These are phyloP conservation scores for Tragelaphus scriptus DNA, from an alignment of 2,113 vertebrate species.

Conservation along the genomic window DNA sequence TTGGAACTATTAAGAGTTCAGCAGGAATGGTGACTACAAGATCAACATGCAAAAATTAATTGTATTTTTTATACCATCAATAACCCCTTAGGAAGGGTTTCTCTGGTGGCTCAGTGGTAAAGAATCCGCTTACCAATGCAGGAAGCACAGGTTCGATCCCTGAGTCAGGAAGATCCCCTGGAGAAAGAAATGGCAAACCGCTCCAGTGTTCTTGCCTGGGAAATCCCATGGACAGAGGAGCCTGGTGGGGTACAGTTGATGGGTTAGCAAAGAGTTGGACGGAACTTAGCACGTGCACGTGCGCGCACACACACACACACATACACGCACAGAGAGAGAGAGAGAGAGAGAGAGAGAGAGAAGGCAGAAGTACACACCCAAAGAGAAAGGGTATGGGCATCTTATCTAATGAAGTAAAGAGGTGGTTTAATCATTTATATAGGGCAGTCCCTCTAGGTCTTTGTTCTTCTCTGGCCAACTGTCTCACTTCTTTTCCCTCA, in stretches of 20 bases:
- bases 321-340: too few species aligned
- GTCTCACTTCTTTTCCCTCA: neutral
- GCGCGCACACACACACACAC: fast-evolving
- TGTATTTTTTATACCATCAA: neutral
- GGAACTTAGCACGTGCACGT: fast-evolving
- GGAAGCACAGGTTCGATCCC: neutral
- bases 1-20: neutral
- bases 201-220: neutral
- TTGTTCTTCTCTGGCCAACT: neutral
- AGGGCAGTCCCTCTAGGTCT: neutral
- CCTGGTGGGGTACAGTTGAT: neutral
- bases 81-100: neutral
- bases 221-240: neutral
- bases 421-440: neutral
- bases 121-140: neutral
- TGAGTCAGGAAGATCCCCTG: neutral
- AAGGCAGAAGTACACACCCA: neutral
- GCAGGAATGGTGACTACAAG: neutral
- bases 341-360: too few species aligned
- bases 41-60: neutral
- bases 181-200: neutral
- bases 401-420: neutral
- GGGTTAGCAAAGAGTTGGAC: neutral
- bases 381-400: neutral
- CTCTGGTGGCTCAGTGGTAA: neutral